Conservation (phyloP, 2,888 invertebrate genomes). For the Leucophenga maculata region DNA sequence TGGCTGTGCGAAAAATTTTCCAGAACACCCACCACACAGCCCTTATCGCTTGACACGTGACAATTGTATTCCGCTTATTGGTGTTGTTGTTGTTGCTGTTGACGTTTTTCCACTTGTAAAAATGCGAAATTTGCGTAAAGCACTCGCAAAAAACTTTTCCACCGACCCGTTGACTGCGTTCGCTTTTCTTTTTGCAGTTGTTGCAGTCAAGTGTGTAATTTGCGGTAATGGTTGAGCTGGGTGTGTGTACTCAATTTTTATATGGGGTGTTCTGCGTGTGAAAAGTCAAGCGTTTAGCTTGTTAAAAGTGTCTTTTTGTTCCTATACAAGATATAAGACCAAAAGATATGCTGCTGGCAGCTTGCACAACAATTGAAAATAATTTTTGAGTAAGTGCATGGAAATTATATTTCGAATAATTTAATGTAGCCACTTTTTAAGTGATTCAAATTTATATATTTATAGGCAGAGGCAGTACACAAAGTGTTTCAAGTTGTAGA, state of each 20-base stretch:
- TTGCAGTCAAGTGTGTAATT: slow-evolving; percentile 62
- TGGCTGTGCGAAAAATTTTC: slow-evolving; percentile 49
- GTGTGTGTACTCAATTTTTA: background rate
- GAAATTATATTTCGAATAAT: no score
- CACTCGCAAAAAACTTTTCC: slow-evolving; percentile 40
- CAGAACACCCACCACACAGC: slow-evolving; percentile 42
- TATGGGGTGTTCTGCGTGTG: slow-evolving; percentile 14
- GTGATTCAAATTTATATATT: no score
- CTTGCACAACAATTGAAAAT: no score
- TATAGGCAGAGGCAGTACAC: no score
- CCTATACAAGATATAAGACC: no score
- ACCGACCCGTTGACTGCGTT: background rate
- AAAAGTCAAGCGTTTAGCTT: slow-evolving; percentile 12
- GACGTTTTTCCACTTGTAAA: slow-evolving; percentile 24
- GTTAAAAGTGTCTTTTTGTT: no score
- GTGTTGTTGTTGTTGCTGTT: slow-evolving; percentile 14
- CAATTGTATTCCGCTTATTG: slow-evolving; percentile 52
- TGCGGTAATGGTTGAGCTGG: slow-evolving; percentile 41
- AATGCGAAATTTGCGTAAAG: slow-evolving; percentile 8
- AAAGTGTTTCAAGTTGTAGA: no score
- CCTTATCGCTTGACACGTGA: slow-evolving; percentile 53
- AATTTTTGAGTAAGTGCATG: no score
- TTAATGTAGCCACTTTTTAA: no score
- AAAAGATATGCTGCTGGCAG: no score
- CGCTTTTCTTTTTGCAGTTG: slow-evolving; percentile 38